A percentile compares a stretch with the other conserved stretches of the same genome.
phyloP scores from a whole-genome alignment of 1,140 invertebrate species.

The Cataglyphis hispanica region DNA sequence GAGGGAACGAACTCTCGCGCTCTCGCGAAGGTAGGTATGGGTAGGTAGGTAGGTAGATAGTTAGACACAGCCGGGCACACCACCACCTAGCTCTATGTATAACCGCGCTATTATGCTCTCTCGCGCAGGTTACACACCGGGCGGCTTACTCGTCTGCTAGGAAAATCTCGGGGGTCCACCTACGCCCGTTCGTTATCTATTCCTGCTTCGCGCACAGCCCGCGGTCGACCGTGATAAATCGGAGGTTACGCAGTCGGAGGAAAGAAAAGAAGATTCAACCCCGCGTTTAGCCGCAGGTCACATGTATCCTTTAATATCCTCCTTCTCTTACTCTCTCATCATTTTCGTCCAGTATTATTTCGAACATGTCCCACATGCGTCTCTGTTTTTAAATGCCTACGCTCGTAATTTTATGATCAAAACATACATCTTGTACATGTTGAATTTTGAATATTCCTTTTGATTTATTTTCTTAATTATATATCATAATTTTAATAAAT shows the following conservation, averaged over 20 bases:
- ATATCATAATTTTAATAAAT: too few relatives aligned
- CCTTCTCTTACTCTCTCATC: neutral
- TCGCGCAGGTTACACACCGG: conserved; percentile 69
- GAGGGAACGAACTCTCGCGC: conserved; percentile 73
- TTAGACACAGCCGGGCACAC: conserved; percentile 39
- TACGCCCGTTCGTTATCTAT: conserved; percentile 76
- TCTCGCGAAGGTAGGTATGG: conserved; percentile 52
- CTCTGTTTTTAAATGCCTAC: too few relatives aligned
- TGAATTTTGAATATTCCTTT: too few relatives aligned
- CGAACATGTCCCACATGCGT: neutral
- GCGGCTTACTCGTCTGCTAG: conserved; percentile 62
- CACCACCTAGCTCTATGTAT: conserved; percentile 59
- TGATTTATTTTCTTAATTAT: too few relatives aligned
- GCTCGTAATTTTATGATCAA: too few relatives aligned
- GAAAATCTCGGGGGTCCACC: conserved; percentile 72
- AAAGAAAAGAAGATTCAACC: conserved; percentile 37
- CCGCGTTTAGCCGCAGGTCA: conserved; percentile 40
- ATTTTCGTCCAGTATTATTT: neutral
- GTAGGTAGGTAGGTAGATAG: conserved; percentile 25
- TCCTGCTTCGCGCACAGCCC: conserved; percentile 71
- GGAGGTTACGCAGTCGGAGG: conserved; percentile 55
- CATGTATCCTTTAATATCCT: neutral
- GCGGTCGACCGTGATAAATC: conserved; percentile 72
- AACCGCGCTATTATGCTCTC: conserved; percentile 57
- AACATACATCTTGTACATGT: too few relatives aligned